Percentiles rank a stretch among this genome's conserved stretches.
phyloP scores from a whole-genome alignment of 2,113 vertebrate species.

The Xiphorhynchus elegans region DNA sequence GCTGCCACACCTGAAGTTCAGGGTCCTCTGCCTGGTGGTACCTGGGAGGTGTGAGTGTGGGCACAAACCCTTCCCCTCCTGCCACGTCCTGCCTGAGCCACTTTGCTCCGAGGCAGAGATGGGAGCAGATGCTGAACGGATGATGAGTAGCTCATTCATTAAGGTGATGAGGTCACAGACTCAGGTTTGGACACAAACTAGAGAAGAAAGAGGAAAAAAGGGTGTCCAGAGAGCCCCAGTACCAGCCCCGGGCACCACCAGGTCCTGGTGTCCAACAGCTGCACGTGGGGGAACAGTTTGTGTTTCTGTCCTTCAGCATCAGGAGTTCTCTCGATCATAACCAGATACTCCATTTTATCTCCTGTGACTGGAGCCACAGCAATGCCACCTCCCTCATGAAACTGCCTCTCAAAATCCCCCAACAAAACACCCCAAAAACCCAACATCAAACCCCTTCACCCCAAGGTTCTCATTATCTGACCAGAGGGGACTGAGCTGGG shows the following conservation, averaged over 20 bases:
- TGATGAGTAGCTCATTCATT: background rate
- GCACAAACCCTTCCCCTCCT: background rate
- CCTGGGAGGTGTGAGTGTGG: background rate
- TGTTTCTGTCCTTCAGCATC: background rate
- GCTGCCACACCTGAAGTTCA: background rate
- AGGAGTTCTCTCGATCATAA: background rate
- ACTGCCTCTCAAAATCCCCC: fast-evolving
- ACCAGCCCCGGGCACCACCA: background rate
- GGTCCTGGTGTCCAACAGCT: background rate
- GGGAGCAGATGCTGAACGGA: background rate
- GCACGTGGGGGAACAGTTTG: background rate
- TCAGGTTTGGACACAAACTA: background rate
- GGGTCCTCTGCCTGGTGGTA: background rate
- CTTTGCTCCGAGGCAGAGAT: background rate
- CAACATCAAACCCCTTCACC: background rate
- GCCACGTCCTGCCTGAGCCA: background rate
- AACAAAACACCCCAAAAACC: fast-evolving
- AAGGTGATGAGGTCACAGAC: background rate
- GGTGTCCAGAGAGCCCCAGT: background rate
- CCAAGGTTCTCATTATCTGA: background rate
- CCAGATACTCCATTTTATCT: background rate
- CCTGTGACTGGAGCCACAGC: background rate
- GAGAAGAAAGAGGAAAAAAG: background rate
- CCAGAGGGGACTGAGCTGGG: background rate
- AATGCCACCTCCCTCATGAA: fast-evolving